These are phyloP conservation scores for Aphis gossypii DNA, from an alignment of 1,140 invertebrate genomes.

Conservation along the genomic window DNA sequence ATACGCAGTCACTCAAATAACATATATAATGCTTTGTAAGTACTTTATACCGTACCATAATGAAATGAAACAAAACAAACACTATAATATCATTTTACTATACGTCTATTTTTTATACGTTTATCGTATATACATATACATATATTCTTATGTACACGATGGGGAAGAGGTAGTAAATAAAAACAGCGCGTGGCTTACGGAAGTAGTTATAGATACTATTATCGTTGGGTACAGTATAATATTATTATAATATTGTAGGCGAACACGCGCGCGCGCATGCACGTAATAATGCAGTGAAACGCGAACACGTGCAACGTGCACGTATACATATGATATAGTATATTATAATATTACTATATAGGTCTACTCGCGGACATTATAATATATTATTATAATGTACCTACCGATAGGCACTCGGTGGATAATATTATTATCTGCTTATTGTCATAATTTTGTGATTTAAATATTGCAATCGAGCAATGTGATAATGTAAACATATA, in stretches of 20 bases:
- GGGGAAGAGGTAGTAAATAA: background rate
- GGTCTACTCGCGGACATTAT: background rate
- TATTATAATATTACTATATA: background rate
- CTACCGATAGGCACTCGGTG: background rate
- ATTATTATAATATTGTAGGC: background rate
- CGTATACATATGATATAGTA: background rate
- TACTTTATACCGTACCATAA: background rate
- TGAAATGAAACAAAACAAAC: background rate
- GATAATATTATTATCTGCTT: background rate
- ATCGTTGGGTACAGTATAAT: background rate
- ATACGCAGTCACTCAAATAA: background rate
- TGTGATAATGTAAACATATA: background rate
- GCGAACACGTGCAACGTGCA: slow-evolving; percentile 7
- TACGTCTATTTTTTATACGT: too few species aligned
- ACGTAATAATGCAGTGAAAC: background rate
- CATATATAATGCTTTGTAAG: background rate
- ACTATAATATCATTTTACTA: background rate
- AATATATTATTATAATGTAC: background rate
- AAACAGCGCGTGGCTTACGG: background rate
- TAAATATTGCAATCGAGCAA: background rate
- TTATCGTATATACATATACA: background rate
- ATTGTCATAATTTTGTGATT: background rate
- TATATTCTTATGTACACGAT: background rate
- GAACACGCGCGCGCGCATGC: background rate
- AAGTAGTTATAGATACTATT: background rate